These are phyloP conservation scores for Smutsia gigantea DNA, from an alignment of 2,797 vertebrate genomes.

Conservation along the genomic window DNA sequence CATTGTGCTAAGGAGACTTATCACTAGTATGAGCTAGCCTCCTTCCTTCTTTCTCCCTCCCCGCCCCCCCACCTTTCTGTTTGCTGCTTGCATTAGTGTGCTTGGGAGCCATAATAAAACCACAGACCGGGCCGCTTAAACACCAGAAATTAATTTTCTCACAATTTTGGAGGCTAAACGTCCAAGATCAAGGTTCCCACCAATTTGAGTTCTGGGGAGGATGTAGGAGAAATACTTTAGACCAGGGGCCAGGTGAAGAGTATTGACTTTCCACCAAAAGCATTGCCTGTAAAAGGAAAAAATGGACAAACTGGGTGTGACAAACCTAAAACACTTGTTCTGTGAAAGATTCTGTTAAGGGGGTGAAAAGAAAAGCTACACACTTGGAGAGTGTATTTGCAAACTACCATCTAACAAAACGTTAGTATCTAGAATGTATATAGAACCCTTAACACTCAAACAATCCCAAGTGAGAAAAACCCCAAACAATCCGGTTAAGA, in stretches of 20 bases:
- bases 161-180: background rate
- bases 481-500: background rate
- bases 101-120: background rate
- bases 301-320: background rate
- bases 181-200: background rate
- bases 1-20: background rate
- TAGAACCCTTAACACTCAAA: background rate
- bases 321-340: background rate
- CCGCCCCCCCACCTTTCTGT: background rate
- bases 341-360: background rate
- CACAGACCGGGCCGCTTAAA: background rate
- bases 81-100: too few relatives aligned
- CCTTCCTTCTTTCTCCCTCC: background rate
- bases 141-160: background rate
- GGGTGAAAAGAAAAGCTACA: background rate
- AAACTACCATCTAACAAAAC: background rate
- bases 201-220: background rate
- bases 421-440: background rate
- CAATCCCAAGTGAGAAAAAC: background rate
- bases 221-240: background rate
- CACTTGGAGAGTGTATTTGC: background rate
- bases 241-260: background rate
- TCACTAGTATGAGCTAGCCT: fast-evolving
- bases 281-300: background rate
- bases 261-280: background rate